Conservation (phyloP, 2,888 invertebrate genomes). For the Micoletzkya japonica region DNA sequence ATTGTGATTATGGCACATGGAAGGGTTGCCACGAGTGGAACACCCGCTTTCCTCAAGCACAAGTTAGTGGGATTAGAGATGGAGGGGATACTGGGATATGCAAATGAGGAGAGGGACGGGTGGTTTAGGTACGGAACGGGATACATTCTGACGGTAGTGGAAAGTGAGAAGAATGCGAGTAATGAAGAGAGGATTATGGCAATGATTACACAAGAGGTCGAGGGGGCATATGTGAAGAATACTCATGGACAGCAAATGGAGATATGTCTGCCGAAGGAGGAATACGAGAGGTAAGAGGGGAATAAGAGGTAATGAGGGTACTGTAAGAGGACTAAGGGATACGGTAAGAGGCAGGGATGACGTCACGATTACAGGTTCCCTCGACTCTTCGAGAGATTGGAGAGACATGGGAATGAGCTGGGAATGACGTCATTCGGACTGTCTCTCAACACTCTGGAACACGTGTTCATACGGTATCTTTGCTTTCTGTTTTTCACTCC, state of each 20-base stretch:
- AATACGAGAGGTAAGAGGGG: constrained; percentile 21
- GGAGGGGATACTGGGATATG: neutral
- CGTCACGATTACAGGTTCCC: constrained; percentile 42
- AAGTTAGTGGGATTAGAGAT: constrained; percentile 13
- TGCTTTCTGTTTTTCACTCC: neutral
- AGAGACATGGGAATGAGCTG: constrained; percentile 36
- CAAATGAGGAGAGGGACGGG: neutral
- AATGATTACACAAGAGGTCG: no score
- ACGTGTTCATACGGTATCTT: constrained; percentile 46
- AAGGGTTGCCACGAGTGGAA: constrained; percentile 48
- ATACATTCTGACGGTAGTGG: constrained; percentile 50
- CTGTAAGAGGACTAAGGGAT: no score
- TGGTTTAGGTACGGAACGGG: constrained; percentile 40
- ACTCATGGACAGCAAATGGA: constrained; percentile 2
- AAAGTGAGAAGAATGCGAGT: constrained; percentile 23
- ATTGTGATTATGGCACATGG: constrained; percentile 58
- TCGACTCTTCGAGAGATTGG: constrained; percentile 46
- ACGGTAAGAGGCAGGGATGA: no score
- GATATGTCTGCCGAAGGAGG: constrained; percentile 24
- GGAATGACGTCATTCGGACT: constrained; percentile 49
- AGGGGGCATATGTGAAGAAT: neutral
- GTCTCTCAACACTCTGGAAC: constrained; percentile 56
- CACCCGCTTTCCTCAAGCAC: constrained; percentile 48
- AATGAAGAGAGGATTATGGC: constrained; percentile 12
- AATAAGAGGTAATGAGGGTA: no score